Conservation (phyloP, 1,140 invertebrate genomes). For the Heliconius congener region DNA sequence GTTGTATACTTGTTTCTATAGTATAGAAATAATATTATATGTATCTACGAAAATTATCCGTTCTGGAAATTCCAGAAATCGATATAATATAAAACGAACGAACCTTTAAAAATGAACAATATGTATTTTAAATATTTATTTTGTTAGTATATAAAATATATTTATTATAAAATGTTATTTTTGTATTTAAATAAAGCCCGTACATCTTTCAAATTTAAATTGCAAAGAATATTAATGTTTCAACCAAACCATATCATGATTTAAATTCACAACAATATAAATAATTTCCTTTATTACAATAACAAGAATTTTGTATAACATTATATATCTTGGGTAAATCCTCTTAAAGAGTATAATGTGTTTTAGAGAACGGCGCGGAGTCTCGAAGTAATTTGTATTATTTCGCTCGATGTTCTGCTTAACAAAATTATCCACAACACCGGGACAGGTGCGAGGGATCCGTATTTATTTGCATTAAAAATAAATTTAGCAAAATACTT, state of each 20-base stretch:
- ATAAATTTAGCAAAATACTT: slow-evolving; percentile 68
- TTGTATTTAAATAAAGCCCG: neutral
- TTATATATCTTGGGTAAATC: neutral
- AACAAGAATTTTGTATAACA: neutral
- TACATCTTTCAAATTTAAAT: neutral
- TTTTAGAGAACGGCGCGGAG: slow-evolving; percentile 18
- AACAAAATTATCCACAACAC: slow-evolving; percentile 63
- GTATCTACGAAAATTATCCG: no score
- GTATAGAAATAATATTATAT: no score
- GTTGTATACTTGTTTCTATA: neutral
- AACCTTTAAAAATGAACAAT: neutral
- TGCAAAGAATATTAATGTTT: neutral
- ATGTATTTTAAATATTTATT: neutral
- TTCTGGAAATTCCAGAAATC: neutral
- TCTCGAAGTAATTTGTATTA: slow-evolving; percentile 29
- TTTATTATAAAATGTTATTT: no score
- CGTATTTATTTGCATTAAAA: slow-evolving; percentile 78
- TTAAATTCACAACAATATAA: neutral
- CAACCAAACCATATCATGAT: neutral
- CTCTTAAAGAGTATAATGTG: slow-evolving; percentile 27
- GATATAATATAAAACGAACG: neutral
- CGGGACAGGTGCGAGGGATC: slow-evolving; percentile 72
- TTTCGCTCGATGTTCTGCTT: slow-evolving; percentile 30
- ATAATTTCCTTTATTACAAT: neutral
- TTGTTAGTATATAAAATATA: neutral